Percentiles rank a stretch among this genome's conserved stretches.
Evolutionary conservation across 2,888 invertebrate genomes (phyloP).

Genomic region (Muscina levida): DNA sequence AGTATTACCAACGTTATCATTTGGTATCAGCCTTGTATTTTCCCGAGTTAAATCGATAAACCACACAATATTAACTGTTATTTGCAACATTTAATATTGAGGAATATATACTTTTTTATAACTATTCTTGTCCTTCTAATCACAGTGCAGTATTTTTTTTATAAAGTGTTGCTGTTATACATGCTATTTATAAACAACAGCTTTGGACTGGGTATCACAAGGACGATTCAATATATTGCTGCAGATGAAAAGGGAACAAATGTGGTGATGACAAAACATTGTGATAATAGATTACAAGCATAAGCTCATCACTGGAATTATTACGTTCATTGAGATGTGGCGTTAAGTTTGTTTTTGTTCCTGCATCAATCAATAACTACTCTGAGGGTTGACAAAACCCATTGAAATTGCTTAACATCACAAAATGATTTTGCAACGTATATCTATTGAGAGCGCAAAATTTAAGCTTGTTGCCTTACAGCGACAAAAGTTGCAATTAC

Average conservation of each 20-base stretch:
- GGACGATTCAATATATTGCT: not conserved
- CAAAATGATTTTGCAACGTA: no score
- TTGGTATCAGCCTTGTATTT: no score
- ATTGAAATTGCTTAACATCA: slow-evolving; percentile 5
- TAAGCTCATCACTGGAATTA: slow-evolving; percentile 34
- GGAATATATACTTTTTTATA: no score
- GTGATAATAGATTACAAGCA: slow-evolving; percentile 27
- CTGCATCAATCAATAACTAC: slow-evolving; percentile 19
- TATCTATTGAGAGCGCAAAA: no score
- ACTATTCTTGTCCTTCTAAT: no score
- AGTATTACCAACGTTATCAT: no score
- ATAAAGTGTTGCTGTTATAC: not conserved
- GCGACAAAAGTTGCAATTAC: no score
- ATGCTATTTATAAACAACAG: slow-evolving; percentile 4
- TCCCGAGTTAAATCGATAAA: no score
- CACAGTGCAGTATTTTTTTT: not conserved
- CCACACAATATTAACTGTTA: no score
- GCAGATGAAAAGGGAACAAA: slow-evolving; percentile 15
- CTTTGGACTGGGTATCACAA: not conserved
- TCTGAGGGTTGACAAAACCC: not conserved
- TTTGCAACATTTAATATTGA: no score
- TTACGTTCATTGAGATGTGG: slow-evolving; percentile 25
- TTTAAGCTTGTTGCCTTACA: no score
- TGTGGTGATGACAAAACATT: slow-evolving; percentile 35
- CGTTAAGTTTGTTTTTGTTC: slow-evolving; percentile 19